Evolutionary conservation across 2,888 invertebrate genomes (phyloP).

Genomic region (Synergus gifuensis): DNA sequence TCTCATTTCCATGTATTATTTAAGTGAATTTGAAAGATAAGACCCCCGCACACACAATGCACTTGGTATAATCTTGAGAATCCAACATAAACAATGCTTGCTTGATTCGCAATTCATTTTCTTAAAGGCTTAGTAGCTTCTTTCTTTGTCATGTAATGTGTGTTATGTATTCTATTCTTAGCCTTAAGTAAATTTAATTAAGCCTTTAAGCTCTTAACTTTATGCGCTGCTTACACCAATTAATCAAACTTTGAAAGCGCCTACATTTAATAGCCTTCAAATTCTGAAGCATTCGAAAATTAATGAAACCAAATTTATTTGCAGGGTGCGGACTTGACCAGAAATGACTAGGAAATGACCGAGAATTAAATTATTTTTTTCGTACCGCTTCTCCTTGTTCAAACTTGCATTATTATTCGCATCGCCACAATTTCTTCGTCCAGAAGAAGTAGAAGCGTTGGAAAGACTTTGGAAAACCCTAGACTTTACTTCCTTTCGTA

Average conservation of each 20-base stretch:
- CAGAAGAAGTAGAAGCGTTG: conserved; percentile 62
- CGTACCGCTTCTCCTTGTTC: conserved; percentile 68
- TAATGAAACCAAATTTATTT: too few relatives aligned
- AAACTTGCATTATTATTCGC: conserved; percentile 70
- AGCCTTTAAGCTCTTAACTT: not conserved
- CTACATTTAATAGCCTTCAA: not conserved
- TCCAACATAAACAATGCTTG: conserved; percentile 7
- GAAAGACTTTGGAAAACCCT: conserved; percentile 80
- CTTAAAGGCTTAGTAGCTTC: not conserved
- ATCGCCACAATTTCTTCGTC: conserved; percentile 64
- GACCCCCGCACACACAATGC: not conserved
- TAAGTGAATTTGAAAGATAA: conserved; percentile 26
- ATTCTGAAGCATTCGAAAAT: not conserved
- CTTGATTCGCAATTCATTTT: not conserved
- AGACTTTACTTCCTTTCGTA: conserved; percentile 92
- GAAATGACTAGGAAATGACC: too few relatives aligned
- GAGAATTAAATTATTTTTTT: not conserved
- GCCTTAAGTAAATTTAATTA: conserved; percentile 35
- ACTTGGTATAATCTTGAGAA: not conserved
- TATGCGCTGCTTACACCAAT: not conserved
- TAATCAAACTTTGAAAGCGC: not conserved
- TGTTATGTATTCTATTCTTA: conserved; percentile 27
- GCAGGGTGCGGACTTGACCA: too few relatives aligned
- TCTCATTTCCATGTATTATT: conserved; percentile 36
- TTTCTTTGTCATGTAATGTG: not conserved